Evolutionary conservation across 2,888 invertebrate species (phyloP), one percentile per base, ranked within the genome.

Genomic region (Patella depressa): DNA sequence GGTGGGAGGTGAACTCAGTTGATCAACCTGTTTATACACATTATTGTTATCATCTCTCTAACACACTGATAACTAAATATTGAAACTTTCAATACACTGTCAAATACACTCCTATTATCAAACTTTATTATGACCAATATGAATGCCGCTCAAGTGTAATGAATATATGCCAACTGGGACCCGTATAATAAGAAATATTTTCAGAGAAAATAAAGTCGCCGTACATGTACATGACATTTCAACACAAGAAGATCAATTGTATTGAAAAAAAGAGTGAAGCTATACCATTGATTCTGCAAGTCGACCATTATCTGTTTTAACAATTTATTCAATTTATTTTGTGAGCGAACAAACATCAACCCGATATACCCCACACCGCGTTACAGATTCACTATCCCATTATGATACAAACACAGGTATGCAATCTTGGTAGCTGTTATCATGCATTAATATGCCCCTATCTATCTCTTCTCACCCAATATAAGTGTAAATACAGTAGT

Each of bases 401-500:
- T 45, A 45, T 45, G 45, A 45, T 45, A 45, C 65, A 24, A 24
- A 65, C 65, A 65, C 24, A 19, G 65, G 24, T 65, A 65, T 65
- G 65, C 65, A 65, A 65, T 65, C 45, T 45, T 45, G 45, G 9
- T 45, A 7, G 9, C 45, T 45, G 45, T 45, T 65, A 65, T 65
- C 65, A 24, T 65, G 19, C 65, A 65, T 65, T 19, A 24, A 65
- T 15, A 24, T 65, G 65, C 65, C 19, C 11, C 24, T 45, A 45
- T 45, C 45, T 45, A 45, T 45, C 45, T 45, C 24, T 19, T 65
- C 65, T 24, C 19, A 19, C 65, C 14, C 65, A 65, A 14, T 24
- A 65, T 65, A 19, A 65, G 19, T 65, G 65, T 65, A 19, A 65
- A 65, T 65, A 65, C 45, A 65, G 24, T 65, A 65, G 24, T 65